Evolutionary conservation across 2,888 invertebrate genomes (phyloP), one percentile per base, ranked within the genome.

Genomic region (Lycocerus yunnanus): DNA sequence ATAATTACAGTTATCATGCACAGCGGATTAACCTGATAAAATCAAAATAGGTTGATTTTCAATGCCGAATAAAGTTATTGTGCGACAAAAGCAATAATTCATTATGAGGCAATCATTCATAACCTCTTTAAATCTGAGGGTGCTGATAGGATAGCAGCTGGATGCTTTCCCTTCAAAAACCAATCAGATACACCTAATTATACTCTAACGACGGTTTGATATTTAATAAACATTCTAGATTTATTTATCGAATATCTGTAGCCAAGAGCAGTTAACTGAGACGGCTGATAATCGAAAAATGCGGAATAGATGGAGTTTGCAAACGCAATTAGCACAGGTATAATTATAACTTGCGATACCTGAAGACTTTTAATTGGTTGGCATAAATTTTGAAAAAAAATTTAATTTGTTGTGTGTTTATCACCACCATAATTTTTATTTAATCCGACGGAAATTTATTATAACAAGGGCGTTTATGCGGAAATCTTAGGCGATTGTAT

Each of bases 401-500:
- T 21, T 43, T n/a, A 43, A 6, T 43, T 43, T 43, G 43, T 43
- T 43, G 27, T 43, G 4, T n/a, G n/a, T 43, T 43, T 43, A 43
- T 43, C 43, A 3, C 43, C 43, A 43, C n/a, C 43, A 43, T 43
- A 43, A 18, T 18, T 63, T 71, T 67, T 18, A 15, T 16, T 15
- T 60, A 24, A 43, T 66, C 66, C 18, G 14, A 20, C 71, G 24
- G 66, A 71, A 71, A 66, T 27, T 15, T 21, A 67, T 69, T 69
- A 63, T 15, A 27, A 20, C 69, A 27, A 61, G 68, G 68, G 16
- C 61, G 20, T 68, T 68, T 63, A 63, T 69, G 69, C 69, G 69
- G 69, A 69, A 69, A 61, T 69, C 58, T 68, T 61, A 10, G 69
- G 14, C 63, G 69, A 43, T 61, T 63, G 61, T 63, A 63, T 63